Conservation (phyloP, 2,113 vertebrate species). For the Tachysurus fulvidraco region DNA sequence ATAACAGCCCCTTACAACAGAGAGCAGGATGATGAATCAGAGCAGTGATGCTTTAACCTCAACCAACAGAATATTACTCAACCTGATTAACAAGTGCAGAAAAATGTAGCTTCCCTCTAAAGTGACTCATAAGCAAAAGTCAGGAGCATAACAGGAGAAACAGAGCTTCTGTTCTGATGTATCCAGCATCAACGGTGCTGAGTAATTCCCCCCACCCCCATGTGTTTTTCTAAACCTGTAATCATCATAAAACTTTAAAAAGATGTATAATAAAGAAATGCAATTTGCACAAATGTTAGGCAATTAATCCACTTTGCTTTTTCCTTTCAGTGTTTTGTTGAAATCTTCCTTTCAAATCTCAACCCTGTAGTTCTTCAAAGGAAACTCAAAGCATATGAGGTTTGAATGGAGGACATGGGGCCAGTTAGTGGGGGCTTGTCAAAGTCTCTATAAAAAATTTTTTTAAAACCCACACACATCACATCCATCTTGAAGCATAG, state of each 20-base stretch:
- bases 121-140: not conserved
- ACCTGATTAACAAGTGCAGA: conserved; percentile 2
- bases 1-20: not conserved
- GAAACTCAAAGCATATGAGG: not conserved
- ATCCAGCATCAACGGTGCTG: not conserved
- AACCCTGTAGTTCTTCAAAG: not conserved
- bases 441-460: not conserved
- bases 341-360: not conserved
- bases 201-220: not conserved
- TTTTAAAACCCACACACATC: not conserved
- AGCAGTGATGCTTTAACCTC: conserved; percentile 24
- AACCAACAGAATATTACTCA: conserved; percentile 20
- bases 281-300: not conserved
- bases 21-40: conserved; percentile 15
- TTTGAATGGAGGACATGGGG: not conserved
- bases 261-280: not conserved
- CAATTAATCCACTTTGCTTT: not conserved
- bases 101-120: not conserved
- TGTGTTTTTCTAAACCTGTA: not conserved
- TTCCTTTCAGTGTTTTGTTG: not conserved
- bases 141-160: not conserved
- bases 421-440: not conserved
- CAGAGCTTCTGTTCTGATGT: not conserved
- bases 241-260: not conserved
- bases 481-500: not conserved